Evolutionary conservation across 2,113 vertebrate species (phyloP), one percentile per base, ranked within the genome.

Genomic region (Carollia perspicillata): DNA sequence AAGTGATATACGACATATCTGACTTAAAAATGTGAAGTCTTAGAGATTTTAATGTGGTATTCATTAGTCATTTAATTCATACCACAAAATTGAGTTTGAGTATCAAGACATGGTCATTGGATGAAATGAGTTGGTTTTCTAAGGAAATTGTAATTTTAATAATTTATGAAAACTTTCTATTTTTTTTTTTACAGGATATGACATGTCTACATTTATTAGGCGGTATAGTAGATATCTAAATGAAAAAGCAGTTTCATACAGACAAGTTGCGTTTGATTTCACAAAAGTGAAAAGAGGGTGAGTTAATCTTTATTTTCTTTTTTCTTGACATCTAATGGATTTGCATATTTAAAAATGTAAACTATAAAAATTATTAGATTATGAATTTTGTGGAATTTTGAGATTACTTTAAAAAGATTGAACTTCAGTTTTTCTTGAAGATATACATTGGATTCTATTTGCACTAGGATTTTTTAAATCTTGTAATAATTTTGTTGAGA

Each of bases 261-360:
- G 99, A 98, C 99, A 99, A 98, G 99, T 99, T 96, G 99, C 99
- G 97, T 99, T 99, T 98, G 99, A 99, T 98, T 99, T 99, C 98
- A 99, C 99, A 22, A 99, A 99, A 99, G 99, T 99, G 97, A 99
- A 99, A 98, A 99, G 99, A 97, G 99, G 99, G 99, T 99, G 98
- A 99, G 99, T 98, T 96, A 69, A 89, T 28, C 33, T 94, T 94
- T 74, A 8, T 78, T 26, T 30, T 26, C 75, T 60, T 60, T 18
- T 66, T 68, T 68, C 92, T 87, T 22, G 37, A 47, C 9, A 66
- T 47, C 22, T 58, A 47, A 90, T 90, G 65, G 8, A 81, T 88
- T 91, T 78, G 53, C 84, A 49, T 95, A 85, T 88, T 96, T 92
- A 58, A 77, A 90, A 92, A 75, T 79, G 8, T 95, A 92, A 94